Evolutionary conservation across 2,888 invertebrate genomes (phyloP).

Genomic region (Caenorhabditis angaria): DNA sequence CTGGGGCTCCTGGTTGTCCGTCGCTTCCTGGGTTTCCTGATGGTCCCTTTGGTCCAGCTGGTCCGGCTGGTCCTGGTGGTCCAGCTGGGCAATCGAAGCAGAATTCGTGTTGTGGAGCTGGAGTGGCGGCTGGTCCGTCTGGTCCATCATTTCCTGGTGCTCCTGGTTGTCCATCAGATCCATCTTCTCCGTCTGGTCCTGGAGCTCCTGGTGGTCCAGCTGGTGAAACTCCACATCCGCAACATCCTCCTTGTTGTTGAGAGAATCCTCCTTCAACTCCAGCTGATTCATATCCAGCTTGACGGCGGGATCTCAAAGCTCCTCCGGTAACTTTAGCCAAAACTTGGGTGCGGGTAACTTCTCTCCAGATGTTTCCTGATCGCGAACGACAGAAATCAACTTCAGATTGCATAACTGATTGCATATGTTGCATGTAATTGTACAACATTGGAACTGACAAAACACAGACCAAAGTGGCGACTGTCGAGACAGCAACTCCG

Average conservation of each 20-base stretch:
- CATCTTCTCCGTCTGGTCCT: conserved; percentile 54
- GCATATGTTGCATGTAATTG: conserved; percentile 68
- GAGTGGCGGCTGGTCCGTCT: conserved; percentile 61
- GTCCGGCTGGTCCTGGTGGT: conserved; percentile 58
- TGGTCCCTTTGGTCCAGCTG: conserved; percentile 61
- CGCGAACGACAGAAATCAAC: conserved; percentile 65
- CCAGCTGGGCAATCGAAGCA: conserved; percentile 63
- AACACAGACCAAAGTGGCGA: conserved; percentile 58
- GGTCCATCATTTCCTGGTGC: conserved; percentile 61
- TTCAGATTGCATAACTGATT: conserved; percentile 56
- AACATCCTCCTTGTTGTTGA: conserved; percentile 49
- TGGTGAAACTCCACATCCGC: conserved; percentile 56
- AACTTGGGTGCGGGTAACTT: conserved; percentile 62
- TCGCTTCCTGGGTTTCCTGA: conserved; percentile 57
- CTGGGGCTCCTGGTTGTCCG: conserved; percentile 58
- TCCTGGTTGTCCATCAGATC: conserved; percentile 58
- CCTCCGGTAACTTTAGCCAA: conserved; percentile 58
- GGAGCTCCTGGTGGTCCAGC: conserved; percentile 57
- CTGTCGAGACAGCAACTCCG: conserved; percentile 57
- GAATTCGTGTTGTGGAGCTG: conserved; percentile 56
- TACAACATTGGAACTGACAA: conserved; percentile 60
- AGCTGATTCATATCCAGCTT: conserved; percentile 54
- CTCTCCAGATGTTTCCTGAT: conserved; percentile 63
- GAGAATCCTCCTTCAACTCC: conserved; percentile 43
- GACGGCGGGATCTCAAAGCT: conserved; percentile 49